These are phyloP conservation scores for Emydura subglobosa DNA, from an alignment of 2,113 vertebrate species.

Conservation along the genomic window DNA sequence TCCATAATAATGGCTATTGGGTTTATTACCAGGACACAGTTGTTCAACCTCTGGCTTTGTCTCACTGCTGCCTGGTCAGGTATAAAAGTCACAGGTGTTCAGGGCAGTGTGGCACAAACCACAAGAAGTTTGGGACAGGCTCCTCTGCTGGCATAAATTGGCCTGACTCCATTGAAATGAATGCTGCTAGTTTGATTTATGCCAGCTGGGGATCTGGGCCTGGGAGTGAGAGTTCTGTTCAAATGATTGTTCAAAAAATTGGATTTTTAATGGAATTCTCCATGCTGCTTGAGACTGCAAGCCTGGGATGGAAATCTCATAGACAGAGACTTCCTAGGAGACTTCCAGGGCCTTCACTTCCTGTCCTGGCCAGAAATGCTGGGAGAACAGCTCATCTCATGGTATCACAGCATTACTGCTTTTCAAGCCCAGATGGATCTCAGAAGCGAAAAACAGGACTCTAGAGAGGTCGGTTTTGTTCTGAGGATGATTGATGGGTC, in stretches of 20 bases:
- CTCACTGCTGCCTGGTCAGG: background rate
- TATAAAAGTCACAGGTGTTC: background rate
- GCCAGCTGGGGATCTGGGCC: background rate
- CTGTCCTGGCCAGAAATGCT: accelerated
- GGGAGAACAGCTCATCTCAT: background rate
- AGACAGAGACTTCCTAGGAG: background rate
- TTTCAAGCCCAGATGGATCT: background rate
- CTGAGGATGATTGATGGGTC: background rate
- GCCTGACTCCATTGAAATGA: background rate
- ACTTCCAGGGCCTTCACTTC: background rate
- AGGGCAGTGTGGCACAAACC: no score
- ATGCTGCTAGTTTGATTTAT: slow-evolving; percentile 7
- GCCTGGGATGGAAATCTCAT: background rate
- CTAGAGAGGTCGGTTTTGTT: background rate
- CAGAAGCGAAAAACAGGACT: slow-evolving; percentile 12
- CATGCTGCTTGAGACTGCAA: background rate
- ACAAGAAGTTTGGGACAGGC: background rate
- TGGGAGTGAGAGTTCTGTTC: background rate
- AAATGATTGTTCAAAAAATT: slow-evolving; percentile 20
- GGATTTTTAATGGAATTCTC: slow-evolving; percentile 6
- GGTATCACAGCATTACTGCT: background rate
- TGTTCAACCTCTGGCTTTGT: background rate
- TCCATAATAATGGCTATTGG: background rate
- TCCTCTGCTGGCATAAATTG: background rate
- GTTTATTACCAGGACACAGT: background rate